Evolutionary conservation across 2,113 vertebrate species (phyloP).

Genomic region (Noctilio leporinus): DNA sequence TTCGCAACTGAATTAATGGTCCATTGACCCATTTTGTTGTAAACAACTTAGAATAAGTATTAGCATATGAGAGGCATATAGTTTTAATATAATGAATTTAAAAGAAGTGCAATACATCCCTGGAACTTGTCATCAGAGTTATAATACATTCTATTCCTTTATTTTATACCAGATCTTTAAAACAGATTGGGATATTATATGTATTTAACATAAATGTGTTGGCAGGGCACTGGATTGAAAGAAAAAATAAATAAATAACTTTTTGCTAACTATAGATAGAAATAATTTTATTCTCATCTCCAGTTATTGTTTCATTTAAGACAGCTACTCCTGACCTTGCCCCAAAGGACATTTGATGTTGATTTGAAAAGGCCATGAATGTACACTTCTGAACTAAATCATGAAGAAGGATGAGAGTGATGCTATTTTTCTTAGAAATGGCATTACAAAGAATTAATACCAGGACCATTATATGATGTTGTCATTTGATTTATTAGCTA

Average conservation of each 20-base stretch:
- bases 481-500: constrained; percentile 31
- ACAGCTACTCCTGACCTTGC: background rate
- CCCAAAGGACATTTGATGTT: background rate
- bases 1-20: constrained; percentile 48
- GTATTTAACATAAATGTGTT: constrained; percentile 27
- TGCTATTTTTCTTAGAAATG: constrained; percentile 29
- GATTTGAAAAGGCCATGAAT: background rate
- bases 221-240: background rate
- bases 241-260: background rate
- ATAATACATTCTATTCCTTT: background rate
- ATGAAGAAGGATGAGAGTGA: background rate
- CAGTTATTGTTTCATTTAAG: background rate
- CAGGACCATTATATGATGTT: background rate
- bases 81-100: background rate
- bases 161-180: constrained; percentile 16
- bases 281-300: background rate
- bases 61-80: background rate
- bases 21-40: background rate
- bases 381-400: constrained; percentile 4
- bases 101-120: background rate
- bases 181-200: background rate
- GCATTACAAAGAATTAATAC: background rate
- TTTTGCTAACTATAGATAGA: background rate
- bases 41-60: constrained; percentile 22
- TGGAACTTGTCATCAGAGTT: background rate